Evolutionary conservation across 2,113 vertebrate species (phyloP), one percentile per base, ranked within the genome.

Genomic region (Cyprinodon brontotheroides): DNA sequence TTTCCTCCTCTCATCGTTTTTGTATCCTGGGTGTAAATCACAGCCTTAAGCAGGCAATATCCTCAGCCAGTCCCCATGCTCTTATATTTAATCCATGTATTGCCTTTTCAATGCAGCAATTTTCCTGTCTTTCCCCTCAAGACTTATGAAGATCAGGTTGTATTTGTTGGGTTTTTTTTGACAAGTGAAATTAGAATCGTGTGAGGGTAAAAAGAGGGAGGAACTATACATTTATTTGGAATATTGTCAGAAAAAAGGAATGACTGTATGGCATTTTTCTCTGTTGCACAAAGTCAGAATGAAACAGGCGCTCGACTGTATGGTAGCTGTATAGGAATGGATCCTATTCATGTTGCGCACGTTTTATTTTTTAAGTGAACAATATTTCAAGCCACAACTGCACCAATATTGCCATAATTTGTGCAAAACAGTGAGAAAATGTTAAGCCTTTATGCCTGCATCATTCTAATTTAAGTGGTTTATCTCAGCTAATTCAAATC

Each of bases 81-180:
- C 83, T 89, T 89, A 87, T 92, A 81, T 87, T 86, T 76, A 72
- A 88, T 86, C 77, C 67, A 81, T 89, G 91, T 93, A 91, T 88
- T 91, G 78, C 82, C 78, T 89, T 89, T 91, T 87, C 73, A 75
- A 78, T 86, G 80, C 85, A 70, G 82, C 88, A 90, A 89, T 90
- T 92, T 90, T 81, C 73, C 81, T 76, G 84, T 69, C 71, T 85
- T 70, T 75, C 65, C 81, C 74, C 78, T 85, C 73, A 61, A 84
- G 87, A 89, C 80, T 86, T 87, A 87, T 87, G 85, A 92, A 88
- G 80, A 88, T 88, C 68, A 65, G 79, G 50, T 86, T 91, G 84
- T 92, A 90, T 91, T 89, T 87, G 81, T 75, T 68, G 43, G 79
- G 82, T 87, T 73, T 72, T 59, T 78, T 72, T 59, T 78, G 70